phyloP scores from a whole-genome alignment of 2,888 invertebrate genomes.

The Amblyjoppa fuscipennis region DNA sequence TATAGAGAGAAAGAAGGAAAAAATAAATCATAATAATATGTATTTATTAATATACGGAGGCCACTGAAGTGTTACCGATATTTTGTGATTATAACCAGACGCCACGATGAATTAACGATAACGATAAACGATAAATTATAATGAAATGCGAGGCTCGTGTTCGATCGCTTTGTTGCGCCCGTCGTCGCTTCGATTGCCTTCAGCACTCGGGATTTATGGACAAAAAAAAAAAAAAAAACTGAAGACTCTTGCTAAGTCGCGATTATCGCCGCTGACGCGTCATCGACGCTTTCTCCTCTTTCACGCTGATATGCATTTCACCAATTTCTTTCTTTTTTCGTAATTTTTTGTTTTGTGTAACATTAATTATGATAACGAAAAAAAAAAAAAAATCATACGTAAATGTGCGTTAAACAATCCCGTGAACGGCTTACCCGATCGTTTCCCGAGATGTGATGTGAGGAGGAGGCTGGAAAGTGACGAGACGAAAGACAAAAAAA shows the following conservation, averaged over 20 bases:
- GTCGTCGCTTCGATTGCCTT: slow-evolving; percentile 49
- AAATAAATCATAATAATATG: slow-evolving; percentile 50
- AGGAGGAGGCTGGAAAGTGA: not conserved
- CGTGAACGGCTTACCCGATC: slow-evolving; percentile 19
- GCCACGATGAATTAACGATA: slow-evolving; percentile 21
- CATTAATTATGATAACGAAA: slow-evolving; percentile 23
- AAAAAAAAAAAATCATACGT: slow-evolving; percentile 9
- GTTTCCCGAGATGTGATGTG: slow-evolving; percentile 7
- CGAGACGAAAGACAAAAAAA: not conserved
- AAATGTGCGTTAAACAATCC: slow-evolving; percentile 60
- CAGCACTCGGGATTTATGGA: slow-evolving; percentile 37
- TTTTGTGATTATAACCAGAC: slow-evolving; percentile 19
- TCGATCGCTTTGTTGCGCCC: slow-evolving; percentile 46
- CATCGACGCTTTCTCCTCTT: slow-evolving; percentile 27
- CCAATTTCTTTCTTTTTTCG: not conserved
- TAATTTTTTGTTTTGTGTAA: slow-evolving; percentile 18
- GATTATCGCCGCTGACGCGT: slow-evolving; percentile 20
- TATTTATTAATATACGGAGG: slow-evolving; percentile 26
- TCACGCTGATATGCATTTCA: slow-evolving; percentile 25
- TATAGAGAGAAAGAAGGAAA: slow-evolving; percentile 4
- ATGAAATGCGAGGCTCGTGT: slow-evolving; percentile 35
- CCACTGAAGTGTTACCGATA: slow-evolving; percentile 18
- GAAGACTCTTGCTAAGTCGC: not conserved
- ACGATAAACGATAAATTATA: slow-evolving; percentile 6
- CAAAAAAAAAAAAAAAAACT: not conserved